A percentile compares a stretch with the other conserved stretches of the same genome.
Conservation (phyloP, 1,140 invertebrate genomes). For the Polypedilum pembai region DNA sequence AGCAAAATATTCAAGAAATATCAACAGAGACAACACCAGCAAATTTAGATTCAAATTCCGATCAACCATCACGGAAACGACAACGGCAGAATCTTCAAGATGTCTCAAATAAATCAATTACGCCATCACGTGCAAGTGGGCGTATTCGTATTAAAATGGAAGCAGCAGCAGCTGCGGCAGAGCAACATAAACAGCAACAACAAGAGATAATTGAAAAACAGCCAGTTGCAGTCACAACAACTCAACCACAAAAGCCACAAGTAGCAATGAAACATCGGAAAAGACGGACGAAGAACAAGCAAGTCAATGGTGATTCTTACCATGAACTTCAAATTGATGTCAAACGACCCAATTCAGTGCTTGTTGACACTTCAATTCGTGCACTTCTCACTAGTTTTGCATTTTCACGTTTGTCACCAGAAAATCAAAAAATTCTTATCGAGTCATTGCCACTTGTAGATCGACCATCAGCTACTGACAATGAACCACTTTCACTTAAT, state of each 20-base stretch:
- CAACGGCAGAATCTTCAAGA: neutral
- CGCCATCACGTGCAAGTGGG: neutral
- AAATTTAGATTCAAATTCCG: neutral
- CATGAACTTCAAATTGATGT: slow-evolving; percentile 90
- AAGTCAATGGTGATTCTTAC: slow-evolving; percentile 72
- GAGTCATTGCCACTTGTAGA: slow-evolving; percentile 88
- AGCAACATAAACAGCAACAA: slow-evolving; percentile 29
- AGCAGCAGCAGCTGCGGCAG: slow-evolving; percentile 33
- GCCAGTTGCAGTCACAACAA: slow-evolving; percentile 32
- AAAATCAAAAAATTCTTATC: slow-evolving; percentile 87
- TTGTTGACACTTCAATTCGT: slow-evolving; percentile 85
- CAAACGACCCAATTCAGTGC: slow-evolving; percentile 92
- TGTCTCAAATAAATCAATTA: neutral
- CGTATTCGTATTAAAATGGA: slow-evolving; percentile 28
- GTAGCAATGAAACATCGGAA: slow-evolving; percentile 76
- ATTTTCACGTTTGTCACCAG: slow-evolving; percentile 74
- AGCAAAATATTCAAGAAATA: too few relatives aligned
- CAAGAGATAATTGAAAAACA: neutral
- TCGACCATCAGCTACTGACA: slow-evolving; percentile 51
- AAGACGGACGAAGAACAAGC: slow-evolving; percentile 66
- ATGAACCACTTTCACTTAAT: slow-evolving; percentile 49
- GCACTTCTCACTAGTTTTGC: slow-evolving; percentile 84
- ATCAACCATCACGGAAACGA: slow-evolving; percentile 1
- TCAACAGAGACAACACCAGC: neutral
- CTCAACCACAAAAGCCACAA: slow-evolving; percentile 70